These are phyloP conservation scores for Bubo scandiacus DNA, from an alignment of 2,113 vertebrate genomes.

Conservation along the genomic window DNA sequence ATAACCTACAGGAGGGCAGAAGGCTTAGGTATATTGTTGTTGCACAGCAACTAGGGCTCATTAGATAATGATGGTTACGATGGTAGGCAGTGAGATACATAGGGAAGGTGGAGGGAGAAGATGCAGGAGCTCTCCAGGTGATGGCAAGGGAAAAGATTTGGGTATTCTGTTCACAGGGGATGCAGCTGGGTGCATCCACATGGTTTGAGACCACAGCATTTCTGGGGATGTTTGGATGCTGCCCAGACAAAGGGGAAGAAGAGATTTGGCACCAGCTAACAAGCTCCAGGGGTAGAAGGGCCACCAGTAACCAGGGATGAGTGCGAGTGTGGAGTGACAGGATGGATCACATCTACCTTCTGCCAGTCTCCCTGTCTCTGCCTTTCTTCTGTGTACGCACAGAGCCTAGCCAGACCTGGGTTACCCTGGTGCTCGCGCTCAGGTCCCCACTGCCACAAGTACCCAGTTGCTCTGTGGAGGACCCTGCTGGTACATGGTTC, in stretches of 20 bases:
- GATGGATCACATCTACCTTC: neutral
- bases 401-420: neutral
- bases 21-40: neutral
- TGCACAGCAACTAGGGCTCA: neutral
- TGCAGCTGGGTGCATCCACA: neutral
- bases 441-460: neutral
- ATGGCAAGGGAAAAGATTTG: neutral
- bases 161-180: neutral
- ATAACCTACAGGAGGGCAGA: neutral
- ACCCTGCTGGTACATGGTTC: neutral
- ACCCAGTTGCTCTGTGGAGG: neutral
- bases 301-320: neutral
- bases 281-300: neutral
- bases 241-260: neutral
- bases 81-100: neutral
- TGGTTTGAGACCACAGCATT: neutral
- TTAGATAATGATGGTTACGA: rapidly evolving
- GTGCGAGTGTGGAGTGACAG: neutral
- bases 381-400: neutral
- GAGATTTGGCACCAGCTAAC: neutral
- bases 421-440: neutral
- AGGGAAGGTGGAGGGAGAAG: neutral
- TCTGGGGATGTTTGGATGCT: neutral
- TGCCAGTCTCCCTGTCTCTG: neutral
- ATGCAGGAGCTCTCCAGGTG: neutral